phyloP scores from a whole-genome alignment of 2,113 vertebrate genomes.

The Nibea coibor region DNA sequence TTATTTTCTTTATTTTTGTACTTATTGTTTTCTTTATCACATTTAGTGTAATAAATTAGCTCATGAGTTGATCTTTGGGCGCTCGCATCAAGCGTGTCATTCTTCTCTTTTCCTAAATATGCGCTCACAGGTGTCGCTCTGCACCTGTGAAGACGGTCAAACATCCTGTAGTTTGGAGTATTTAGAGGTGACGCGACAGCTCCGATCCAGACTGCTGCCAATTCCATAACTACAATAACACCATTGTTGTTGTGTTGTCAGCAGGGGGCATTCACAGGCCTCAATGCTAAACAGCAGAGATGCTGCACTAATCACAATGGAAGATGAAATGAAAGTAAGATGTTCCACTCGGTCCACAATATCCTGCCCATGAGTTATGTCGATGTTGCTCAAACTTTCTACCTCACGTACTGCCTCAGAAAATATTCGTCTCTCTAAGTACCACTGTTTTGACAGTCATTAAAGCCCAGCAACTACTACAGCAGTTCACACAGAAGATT shows the following conservation, averaged over 20 bases:
- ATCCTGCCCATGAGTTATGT: background rate
- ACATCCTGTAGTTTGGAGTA: background rate
- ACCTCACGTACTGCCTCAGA: too few relatives aligned
- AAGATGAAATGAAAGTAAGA: background rate
- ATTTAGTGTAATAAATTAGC: slow-evolving; percentile 73
- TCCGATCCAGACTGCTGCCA: background rate
- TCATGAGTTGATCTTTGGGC: slow-evolving; percentile 46
- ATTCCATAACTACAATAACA: background rate
- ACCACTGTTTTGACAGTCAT: too few relatives aligned
- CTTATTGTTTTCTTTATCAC: slow-evolving; percentile 36
- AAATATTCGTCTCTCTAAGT: too few relatives aligned
- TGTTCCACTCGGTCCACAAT: slow-evolving; percentile 34
- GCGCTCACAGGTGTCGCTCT: background rate
- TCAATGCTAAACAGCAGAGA: background rate
- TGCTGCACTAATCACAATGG: background rate
- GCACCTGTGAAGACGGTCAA: background rate
- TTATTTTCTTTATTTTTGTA: slow-evolving; percentile 60
- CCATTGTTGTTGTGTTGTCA: background rate
- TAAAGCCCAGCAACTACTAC: too few relatives aligned
- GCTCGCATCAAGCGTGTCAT: slow-evolving; percentile 23
- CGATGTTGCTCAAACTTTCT: too few relatives aligned
- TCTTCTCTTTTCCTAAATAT: background rate
- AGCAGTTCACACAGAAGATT: too few relatives aligned
- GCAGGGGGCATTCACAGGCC: slow-evolving; percentile 23
- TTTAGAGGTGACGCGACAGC: too few relatives aligned